Evolutionary conservation across 2,797 vertebrate species (phyloP).

Genomic region (Odontamblyopus rebecca): DNA sequence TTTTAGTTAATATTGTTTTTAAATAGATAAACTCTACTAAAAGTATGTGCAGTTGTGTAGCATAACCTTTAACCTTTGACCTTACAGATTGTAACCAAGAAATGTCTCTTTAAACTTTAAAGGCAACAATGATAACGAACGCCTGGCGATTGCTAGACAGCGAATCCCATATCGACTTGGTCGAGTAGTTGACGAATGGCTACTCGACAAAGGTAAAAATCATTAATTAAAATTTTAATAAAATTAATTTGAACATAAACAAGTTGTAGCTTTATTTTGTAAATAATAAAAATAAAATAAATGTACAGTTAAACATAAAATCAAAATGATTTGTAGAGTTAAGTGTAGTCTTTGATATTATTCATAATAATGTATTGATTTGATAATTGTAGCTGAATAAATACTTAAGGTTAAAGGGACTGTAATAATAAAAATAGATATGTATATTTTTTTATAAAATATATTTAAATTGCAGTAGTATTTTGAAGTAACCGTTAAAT

Average conservation of each 20-base stretch:
- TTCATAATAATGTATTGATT: slow-evolving; percentile 95
- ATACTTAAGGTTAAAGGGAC: slow-evolving; percentile 99
- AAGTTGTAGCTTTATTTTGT: slow-evolving; percentile 88
- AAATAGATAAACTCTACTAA: slow-evolving; percentile 90
- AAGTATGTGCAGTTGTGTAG: slow-evolving; percentile 93
- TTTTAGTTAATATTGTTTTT: slow-evolving; percentile 90
- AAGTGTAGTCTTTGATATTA: slow-evolving; percentile 89
- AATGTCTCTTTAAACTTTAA: slow-evolving; percentile 99
- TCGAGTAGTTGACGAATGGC: slow-evolving; percentile 99
- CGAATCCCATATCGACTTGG: slow-evolving; percentile 99
- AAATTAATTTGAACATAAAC: slow-evolving; percentile 99
- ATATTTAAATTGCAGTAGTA: slow-evolving; percentile 86
- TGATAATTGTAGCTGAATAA: slow-evolving; percentile 89
- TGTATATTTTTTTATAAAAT: slow-evolving; percentile 87
- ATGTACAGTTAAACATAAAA: slow-evolving; percentile 97
- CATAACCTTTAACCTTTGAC: slow-evolving; percentile 99
- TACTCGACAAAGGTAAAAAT: slow-evolving; percentile 99
- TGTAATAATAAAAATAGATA: slow-evolving; percentile 98
- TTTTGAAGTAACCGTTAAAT: slow-evolving; percentile 90
- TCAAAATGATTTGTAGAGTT: slow-evolving; percentile 88
- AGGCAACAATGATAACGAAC: slow-evolving; percentile 99
- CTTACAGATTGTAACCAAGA: slow-evolving; percentile 99
- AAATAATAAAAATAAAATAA: slow-evolving; percentile 98
- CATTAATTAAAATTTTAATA: slow-evolving; percentile 99
- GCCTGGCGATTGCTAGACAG: slow-evolving; percentile 99